Evolutionary conservation across 1,140 invertebrate genomes (phyloP).

Genomic region (Diachasmimorpha longicaudata): DNA sequence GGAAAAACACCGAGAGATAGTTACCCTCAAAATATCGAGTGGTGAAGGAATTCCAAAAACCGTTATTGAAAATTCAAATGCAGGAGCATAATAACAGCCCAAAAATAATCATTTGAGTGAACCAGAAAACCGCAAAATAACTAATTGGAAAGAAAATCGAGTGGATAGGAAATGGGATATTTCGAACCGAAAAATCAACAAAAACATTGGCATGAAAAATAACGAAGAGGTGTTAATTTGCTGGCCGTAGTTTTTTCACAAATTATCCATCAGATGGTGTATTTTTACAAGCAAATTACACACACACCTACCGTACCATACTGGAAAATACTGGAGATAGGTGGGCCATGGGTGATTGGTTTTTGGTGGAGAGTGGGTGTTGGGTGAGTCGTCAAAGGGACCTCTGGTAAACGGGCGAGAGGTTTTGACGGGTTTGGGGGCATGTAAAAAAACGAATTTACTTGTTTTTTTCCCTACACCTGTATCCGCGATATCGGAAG

Average conservation of each 20-base stretch:
- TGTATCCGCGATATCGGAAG: neutral
- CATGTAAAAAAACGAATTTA: neutral
- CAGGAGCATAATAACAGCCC: too few relatives aligned
- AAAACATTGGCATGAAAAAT: neutral
- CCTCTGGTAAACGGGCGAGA: neutral
- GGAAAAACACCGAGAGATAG: too few relatives aligned
- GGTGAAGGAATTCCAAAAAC: too few relatives aligned
- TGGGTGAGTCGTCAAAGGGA: conserved; percentile 7
- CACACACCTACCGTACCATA: conserved; percentile 13
- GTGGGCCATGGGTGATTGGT: conserved; percentile 1
- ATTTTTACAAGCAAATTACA: conserved; percentile 52
- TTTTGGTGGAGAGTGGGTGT: conserved; percentile 2
- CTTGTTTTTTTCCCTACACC: neutral
- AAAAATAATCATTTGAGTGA: neutral
- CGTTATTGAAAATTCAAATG: too few relatives aligned
- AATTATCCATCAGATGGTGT: conserved; percentile 41
- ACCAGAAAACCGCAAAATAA: too few relatives aligned
- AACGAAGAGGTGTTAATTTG: conserved; percentile 39
- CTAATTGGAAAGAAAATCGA: too few relatives aligned
- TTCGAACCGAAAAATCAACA: neutral
- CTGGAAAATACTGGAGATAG: neutral
- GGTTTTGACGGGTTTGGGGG: neutral
- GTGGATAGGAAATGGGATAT: neutral
- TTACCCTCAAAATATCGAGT: too few relatives aligned
- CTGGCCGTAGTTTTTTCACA: conserved; percentile 35